phyloP scores from a whole-genome alignment of 1,140 invertebrate genomes.

The Cydia pomonella region DNA sequence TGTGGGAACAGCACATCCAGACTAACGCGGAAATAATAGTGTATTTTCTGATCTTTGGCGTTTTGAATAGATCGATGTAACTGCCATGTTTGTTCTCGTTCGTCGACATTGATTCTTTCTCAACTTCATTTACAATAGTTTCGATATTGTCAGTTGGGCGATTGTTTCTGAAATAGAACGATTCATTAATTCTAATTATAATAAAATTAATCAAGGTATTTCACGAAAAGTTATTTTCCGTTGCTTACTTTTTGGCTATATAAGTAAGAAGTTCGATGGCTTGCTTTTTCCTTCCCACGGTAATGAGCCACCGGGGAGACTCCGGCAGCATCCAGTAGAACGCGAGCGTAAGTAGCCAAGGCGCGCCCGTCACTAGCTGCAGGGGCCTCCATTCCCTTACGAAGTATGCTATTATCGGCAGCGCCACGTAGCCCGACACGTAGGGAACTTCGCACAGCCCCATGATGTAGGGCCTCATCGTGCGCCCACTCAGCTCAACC shows the following conservation, averaged over 20 bases:
- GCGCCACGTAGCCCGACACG: conserved; percentile 79
- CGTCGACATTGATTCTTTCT: conserved; percentile 53
- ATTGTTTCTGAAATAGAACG: conserved; percentile 72
- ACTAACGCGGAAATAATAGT: conserved; percentile 85
- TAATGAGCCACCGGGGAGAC: conserved; percentile 72
- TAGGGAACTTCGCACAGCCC: conserved; percentile 60
- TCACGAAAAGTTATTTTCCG: neutral
- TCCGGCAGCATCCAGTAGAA: conserved; percentile 68
- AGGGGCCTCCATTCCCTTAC: conserved; percentile 84
- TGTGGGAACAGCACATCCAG: conserved; percentile 86
- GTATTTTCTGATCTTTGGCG: conserved; percentile 87
- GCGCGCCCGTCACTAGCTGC: conserved; percentile 83
- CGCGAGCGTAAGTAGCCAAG: conserved; percentile 65
- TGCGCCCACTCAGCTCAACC: conserved; percentile 75
- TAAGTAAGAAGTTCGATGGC: conserved; percentile 56
- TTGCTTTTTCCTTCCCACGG: conserved; percentile 62
- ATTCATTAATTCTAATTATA: neutral
- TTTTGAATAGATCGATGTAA: conserved; percentile 83
- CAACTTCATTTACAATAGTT: conserved; percentile 66
- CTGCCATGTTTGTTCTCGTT: conserved; percentile 53
- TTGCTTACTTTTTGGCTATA: conserved; percentile 66
- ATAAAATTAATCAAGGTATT: neutral
- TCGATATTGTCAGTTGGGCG: conserved; percentile 78
- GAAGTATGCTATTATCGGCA: conserved; percentile 84
- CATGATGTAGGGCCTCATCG: conserved; percentile 62